phyloP scores from a whole-genome alignment of 2,797 vertebrate species.

The Trachurus trachurus region DNA sequence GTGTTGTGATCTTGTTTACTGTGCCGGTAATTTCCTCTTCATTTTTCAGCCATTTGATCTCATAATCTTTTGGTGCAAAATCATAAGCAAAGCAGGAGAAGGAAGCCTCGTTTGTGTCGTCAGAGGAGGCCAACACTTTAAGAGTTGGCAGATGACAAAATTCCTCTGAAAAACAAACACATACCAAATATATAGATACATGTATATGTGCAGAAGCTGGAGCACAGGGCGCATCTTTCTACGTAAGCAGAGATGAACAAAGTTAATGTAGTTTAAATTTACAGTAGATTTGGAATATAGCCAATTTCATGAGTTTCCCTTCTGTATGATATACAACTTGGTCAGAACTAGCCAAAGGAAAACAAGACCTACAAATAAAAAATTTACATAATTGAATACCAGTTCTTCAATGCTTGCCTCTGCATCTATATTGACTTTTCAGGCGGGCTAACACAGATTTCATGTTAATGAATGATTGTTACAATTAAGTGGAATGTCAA shows the following conservation, averaged over 20 bases:
- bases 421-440: slow-evolving; percentile 55
- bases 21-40: background rate
- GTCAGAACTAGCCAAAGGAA: background rate
- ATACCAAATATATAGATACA: slow-evolving; percentile 74
- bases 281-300: background rate
- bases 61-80: slow-evolving; percentile 77
- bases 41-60: slow-evolving; percentile 82
- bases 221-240: too few relatives aligned
- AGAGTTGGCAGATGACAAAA: slow-evolving; percentile 66
- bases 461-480: slow-evolving; percentile 7
- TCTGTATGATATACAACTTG: too few relatives aligned
- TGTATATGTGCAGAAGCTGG: slow-evolving; percentile 37
- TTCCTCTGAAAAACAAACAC: slow-evolving; percentile 77
- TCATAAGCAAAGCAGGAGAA: slow-evolving; percentile 84
- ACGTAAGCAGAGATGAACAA: slow-evolving; percentile 18
- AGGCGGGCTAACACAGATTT: slow-evolving; percentile 47
- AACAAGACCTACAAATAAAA: background rate
- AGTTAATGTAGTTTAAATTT: background rate
- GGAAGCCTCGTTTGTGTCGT: slow-evolving; percentile 64
- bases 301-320: background rate
- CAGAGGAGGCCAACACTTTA: slow-evolving; percentile 70
- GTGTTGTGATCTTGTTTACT: fast-evolving
- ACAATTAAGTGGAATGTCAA: background rate
- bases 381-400: too few relatives aligned
- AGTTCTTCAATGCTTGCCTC: slow-evolving; percentile 5